These are phyloP conservation scores for Myiotriccus ornatus DNA, from an alignment of 2,797 vertebrate species.

Conservation along the genomic window DNA sequence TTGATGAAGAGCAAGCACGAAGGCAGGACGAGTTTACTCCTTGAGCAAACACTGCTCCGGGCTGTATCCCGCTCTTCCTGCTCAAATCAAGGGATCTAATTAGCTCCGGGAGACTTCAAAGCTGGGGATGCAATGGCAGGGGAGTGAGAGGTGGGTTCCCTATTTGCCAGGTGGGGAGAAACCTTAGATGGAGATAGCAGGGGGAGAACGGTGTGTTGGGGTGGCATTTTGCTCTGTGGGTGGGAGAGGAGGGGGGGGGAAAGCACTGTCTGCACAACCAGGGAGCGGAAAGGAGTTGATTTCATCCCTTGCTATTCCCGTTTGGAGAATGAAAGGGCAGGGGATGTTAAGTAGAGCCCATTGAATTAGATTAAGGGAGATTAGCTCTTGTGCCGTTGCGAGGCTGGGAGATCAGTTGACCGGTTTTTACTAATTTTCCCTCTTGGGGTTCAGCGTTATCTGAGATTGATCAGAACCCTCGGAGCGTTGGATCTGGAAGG, in stretches of 20 bases:
- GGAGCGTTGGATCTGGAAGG: conserved; percentile 40
- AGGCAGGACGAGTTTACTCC: conserved; percentile 47
- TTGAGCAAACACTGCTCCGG: conserved; percentile 65
- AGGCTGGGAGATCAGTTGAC: conserved; percentile 11
- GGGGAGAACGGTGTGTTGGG: neutral
- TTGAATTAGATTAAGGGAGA: conserved; percentile 28
- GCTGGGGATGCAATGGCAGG: neutral
- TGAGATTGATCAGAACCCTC: conserved; percentile 39
- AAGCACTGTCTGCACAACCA: neutral
- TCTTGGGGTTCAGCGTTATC: conserved; percentile 37
- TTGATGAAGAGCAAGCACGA: conserved; percentile 69
- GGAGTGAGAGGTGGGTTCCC: neutral
- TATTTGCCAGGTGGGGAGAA: neutral
- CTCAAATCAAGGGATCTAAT: conserved; percentile 28
- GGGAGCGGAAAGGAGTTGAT: conserved; percentile 24
- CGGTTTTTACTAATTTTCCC: conserved; percentile 32
- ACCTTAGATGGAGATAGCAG: neutral
- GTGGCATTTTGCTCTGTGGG: neutral
- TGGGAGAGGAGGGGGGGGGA: neutral
- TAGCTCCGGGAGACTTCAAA: neutral
- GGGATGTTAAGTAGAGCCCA: conserved; percentile 31
- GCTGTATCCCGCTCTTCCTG: conserved; percentile 14
- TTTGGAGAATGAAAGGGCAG: conserved; percentile 19
- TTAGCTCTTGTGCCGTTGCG: neutral
- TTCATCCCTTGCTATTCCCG: conserved; percentile 3